These are phyloP conservation scores for Pionites leucogaster DNA, from an alignment of 2,113 vertebrate species.

Conservation along the genomic window DNA sequence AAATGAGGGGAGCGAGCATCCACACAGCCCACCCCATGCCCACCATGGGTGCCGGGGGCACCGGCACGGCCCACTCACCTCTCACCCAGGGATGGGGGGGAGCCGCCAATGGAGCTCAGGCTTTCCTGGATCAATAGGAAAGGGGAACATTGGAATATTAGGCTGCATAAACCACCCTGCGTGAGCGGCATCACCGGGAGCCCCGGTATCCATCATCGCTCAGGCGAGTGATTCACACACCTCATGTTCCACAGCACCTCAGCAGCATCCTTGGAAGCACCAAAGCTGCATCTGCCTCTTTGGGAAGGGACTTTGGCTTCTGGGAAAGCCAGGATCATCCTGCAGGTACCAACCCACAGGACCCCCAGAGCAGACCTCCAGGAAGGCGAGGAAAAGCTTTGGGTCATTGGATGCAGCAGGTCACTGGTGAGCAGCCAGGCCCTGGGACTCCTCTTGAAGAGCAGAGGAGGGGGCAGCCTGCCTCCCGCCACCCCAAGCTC, in stretches of 20 bases:
- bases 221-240: not conserved
- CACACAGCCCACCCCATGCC: rapidly evolving
- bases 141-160: rapidly evolving
- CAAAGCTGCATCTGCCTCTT: rapidly evolving
- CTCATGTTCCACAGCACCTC: not conserved
- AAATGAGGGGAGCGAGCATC: rapidly evolving
- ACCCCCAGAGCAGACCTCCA: not conserved
- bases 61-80: rapidly evolving
- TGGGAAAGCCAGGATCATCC: rapidly evolving
- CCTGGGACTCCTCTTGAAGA: not conserved
- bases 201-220: not conserved
- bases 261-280: not conserved
- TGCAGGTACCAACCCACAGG: rapidly evolving
- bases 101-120: rapidly evolving
- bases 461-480: not conserved
- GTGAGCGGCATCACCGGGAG: rapidly evolving
- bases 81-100: rapidly evolving
- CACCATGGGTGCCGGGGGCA: rapidly evolving
- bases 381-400: not conserved
- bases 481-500: not conserved
- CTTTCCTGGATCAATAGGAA: not conserved
- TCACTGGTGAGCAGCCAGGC: not conserved
- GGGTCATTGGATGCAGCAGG: rapidly evolving
- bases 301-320: not conserved
- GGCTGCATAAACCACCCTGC: rapidly evolving